Percentiles rank a stretch among this genome's conserved stretches.
Conservation (phyloP, 2,888 invertebrate species). For the Horisme vitalbata region DNA sequence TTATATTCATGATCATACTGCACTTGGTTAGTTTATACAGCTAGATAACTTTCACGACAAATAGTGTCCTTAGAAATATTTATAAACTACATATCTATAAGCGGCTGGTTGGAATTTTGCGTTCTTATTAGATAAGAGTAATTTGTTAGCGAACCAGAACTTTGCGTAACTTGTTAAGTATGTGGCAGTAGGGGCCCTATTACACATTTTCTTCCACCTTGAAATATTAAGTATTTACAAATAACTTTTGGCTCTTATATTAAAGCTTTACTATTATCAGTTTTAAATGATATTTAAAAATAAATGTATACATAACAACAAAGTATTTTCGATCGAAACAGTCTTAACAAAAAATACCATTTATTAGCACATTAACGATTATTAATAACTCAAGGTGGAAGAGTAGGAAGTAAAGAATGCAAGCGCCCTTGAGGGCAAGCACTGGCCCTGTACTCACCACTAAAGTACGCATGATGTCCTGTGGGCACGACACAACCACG, state of each 20-base stretch:
- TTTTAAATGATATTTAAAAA: too few species aligned
- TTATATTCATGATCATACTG: constrained; percentile 42
- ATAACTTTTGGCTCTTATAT: too few species aligned
- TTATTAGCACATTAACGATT: constrained; percentile 4
- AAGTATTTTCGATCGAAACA: too few species aligned
- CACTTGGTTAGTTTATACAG: constrained; percentile 26
- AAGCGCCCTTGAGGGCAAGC: constrained; percentile 47
- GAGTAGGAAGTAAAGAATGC: constrained; percentile 41
- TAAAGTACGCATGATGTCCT: constrained; percentile 74
- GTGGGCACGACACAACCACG: constrained; percentile 73
- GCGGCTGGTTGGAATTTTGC: constrained; percentile 27
- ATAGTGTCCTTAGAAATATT: constrained; percentile 31
- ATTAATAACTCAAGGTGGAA: constrained; percentile 25
- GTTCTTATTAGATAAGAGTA: constrained; percentile 29
- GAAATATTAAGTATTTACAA: too few species aligned
- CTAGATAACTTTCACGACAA: constrained; percentile 33
- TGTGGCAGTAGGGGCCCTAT: not conserved
- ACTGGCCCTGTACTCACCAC: constrained; percentile 62
- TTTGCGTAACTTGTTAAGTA: constrained; percentile 10
- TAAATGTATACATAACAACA: too few species aligned
- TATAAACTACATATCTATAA: constrained; percentile 7
- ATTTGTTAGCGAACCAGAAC: constrained; percentile 23
- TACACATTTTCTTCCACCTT: constrained; percentile 30
- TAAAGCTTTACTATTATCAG: too few species aligned
- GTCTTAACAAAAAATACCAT: too few species aligned